phyloP scores from a whole-genome alignment of 2,113 vertebrate genomes.

The Forbesichthys papilliferus region DNA sequence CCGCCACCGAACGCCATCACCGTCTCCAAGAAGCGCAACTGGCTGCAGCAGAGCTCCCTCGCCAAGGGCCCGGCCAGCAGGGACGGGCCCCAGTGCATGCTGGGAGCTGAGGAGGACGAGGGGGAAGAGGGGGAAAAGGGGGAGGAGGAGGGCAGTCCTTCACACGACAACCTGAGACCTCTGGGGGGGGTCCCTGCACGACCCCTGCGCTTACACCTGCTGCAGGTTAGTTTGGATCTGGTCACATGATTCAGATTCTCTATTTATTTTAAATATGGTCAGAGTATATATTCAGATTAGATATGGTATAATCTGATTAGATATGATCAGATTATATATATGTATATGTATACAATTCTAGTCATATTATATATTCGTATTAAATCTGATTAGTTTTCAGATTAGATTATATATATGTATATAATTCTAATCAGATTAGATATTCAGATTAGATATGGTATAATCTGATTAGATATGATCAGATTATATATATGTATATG shows the following conservation, averaged over 20 bases:
- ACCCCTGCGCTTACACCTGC: slow-evolving; percentile 30
- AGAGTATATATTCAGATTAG: too few species aligned
- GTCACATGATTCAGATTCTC: background rate
- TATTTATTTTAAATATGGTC: too few species aligned
- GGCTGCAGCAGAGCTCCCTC: slow-evolving; percentile 89
- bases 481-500: too few species aligned
- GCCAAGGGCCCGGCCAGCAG: slow-evolving; percentile 55
- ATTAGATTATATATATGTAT: too few species aligned
- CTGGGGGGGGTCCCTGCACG: slow-evolving; percentile 26
- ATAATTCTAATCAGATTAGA: too few species aligned
- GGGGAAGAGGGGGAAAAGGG: slow-evolving; percentile 68
- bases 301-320: too few species aligned
- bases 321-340: too few species aligned
- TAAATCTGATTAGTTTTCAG: too few species aligned
- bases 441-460: too few species aligned
- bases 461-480: too few species aligned
- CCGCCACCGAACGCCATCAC: slow-evolving; percentile 86
- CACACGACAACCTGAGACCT: slow-evolving; percentile 61
- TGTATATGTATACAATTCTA: too few species aligned
- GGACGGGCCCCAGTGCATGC: slow-evolving; percentile 71
- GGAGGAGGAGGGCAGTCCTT: slow-evolving; percentile 67
- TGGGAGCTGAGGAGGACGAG: slow-evolving; percentile 68
- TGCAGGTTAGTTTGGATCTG: slow-evolving; percentile 39
- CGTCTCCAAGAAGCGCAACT: slow-evolving; percentile 96
- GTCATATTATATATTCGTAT: too few species aligned